Percentiles rank a stretch among this genome's conserved stretches.
phyloP scores from a whole-genome alignment of 2,797 vertebrate species.

The Aeoliscus strigatus region DNA sequence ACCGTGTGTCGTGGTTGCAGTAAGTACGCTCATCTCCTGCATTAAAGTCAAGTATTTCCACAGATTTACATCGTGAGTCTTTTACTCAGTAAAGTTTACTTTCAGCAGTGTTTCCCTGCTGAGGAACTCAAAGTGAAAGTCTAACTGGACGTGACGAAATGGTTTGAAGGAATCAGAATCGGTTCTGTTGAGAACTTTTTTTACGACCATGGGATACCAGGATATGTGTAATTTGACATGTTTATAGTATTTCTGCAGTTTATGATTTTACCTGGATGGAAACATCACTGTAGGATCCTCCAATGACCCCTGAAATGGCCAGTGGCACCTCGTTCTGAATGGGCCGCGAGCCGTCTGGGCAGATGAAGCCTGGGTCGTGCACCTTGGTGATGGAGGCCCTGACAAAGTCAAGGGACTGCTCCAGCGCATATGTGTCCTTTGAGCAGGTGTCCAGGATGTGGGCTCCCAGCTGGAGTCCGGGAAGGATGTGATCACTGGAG shows the following conservation, averaged over 20 bases:
- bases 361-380: slow-evolving; percentile 92
- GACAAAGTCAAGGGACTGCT: slow-evolving; percentile 95
- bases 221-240: no score
- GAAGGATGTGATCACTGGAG: slow-evolving; percentile 83
- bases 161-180: no score
- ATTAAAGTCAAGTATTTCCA: no score
- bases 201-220: no score
- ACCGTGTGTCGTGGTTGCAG: no score
- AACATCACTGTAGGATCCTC: slow-evolving; percentile 97
- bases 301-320: slow-evolving; percentile 93
- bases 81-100: no score
- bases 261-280: slow-evolving; percentile 88
- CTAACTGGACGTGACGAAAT: no score
- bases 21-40: no score
- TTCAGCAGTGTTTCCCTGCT: no score
- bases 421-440: slow-evolving; percentile 96
- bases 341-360: slow-evolving; percentile 92
- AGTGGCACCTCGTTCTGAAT: slow-evolving; percentile 88
- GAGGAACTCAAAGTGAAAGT: no score
- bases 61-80: no score
- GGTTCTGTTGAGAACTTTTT: no score
- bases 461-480: slow-evolving; percentile 86
- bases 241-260: not conserved
- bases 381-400: slow-evolving; percentile 91
- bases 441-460: slow-evolving; percentile 98